Evolutionary conservation across 2,888 invertebrate species (phyloP).

Genomic region (Brachyptera putata): DNA sequence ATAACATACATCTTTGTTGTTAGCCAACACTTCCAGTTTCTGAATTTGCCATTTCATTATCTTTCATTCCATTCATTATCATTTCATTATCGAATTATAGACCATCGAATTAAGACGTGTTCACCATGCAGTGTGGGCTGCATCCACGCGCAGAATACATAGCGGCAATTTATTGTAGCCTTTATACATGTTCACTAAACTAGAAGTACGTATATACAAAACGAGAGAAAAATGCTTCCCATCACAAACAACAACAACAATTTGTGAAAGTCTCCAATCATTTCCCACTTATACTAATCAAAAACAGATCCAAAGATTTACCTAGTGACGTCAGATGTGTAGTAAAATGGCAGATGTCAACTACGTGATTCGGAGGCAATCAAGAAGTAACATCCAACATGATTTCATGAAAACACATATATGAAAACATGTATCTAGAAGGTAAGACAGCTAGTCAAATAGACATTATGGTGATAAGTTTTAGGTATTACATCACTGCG

Average conservation of each 20-base stretch:
- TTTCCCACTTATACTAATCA: slow-evolving; percentile 13
- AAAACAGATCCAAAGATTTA: slow-evolving; percentile 15
- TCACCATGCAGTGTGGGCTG: no score
- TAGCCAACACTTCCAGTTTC: no score
- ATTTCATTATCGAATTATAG: no score
- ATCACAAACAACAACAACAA: background rate
- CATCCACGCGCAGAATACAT: no score
- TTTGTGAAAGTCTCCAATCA: slow-evolving; percentile 8
- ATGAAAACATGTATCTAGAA: background rate
- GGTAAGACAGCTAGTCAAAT: background rate
- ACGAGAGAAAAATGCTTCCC: background rate
- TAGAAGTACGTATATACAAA: background rate
- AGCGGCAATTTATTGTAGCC: background rate
- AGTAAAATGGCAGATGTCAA: slow-evolving; percentile 12
- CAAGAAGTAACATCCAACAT: slow-evolving; percentile 13
- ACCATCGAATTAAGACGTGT: no score
- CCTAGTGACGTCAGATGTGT: background rate
- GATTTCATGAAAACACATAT: slow-evolving; percentile 4
- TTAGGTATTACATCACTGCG: background rate
- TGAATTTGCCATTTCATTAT: no score
- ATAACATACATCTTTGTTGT: no score
- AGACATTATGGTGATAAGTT: background rate
- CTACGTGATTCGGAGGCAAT: slow-evolving; percentile 13
- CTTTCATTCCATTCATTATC: no score
- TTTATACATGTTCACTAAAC: background rate